These are phyloP conservation scores for Drosophila persimilis DNA, from an alignment of 1,140 invertebrate species.

Conservation along the genomic window DNA sequence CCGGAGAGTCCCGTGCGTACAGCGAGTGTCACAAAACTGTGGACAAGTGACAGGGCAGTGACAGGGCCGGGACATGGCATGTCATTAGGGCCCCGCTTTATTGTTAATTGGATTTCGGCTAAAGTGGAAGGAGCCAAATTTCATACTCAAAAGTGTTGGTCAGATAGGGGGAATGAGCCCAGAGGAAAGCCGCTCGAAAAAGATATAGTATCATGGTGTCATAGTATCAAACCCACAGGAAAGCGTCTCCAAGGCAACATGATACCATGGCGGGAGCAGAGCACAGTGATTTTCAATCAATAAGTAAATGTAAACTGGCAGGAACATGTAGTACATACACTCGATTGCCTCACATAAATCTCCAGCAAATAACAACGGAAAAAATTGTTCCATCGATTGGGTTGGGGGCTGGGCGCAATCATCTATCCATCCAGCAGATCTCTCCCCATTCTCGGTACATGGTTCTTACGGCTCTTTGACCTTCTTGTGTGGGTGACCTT, in stretches of 20 bases:
- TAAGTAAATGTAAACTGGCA: constrained; percentile 20
- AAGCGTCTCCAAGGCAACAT: too few species aligned
- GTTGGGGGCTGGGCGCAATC: too few species aligned
- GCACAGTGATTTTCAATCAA: constrained; percentile 7
- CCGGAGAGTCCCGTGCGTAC: background rate
- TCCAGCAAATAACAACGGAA: background rate
- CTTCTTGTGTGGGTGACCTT: constrained; percentile 26
- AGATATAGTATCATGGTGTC: too few species aligned
- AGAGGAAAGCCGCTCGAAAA: too few species aligned
- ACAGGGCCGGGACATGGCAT: constrained; percentile 20
- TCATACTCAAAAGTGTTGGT: too few species aligned
- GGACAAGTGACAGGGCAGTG: background rate
- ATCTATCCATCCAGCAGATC: background rate
- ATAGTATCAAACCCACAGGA: too few species aligned
- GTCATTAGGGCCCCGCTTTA: constrained; percentile 36
- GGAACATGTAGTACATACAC: background rate
- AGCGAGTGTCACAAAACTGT: constrained; percentile 17
- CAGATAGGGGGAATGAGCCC: too few species aligned
- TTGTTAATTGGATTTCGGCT: constrained; percentile 44
- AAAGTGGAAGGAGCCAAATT: background rate
- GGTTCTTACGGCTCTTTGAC: constrained; percentile 8
- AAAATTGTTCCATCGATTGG: too few species aligned
- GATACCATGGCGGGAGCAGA: too few species aligned
- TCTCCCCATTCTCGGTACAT: background rate
- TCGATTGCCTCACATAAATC: constrained; percentile 19